Base-by-base conservation (phyloP, 2,888 invertebrate species). In the Pomacea canaliculata region DNA sequence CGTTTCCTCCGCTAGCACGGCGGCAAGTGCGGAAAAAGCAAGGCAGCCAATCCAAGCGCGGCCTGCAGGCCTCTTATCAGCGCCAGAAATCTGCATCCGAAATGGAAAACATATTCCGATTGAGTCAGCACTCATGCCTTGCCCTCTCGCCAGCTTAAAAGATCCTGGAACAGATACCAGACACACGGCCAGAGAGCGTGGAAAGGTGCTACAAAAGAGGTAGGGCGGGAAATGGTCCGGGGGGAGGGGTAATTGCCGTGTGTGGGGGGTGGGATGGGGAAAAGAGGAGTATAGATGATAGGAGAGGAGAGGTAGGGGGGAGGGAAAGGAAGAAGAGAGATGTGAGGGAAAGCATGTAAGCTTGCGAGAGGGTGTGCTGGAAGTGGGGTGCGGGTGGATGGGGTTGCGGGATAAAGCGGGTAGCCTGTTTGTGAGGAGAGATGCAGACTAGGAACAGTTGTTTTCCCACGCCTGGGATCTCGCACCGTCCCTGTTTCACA, bases 81-180 rank as follows among this genome's bases (percentile, higher is more conserved):
- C 46, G 48, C 13, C 68, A 62, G 49, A 23, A 18, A 72, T 76
- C 76, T 68, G 72, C 71, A 76, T 71, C 51, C 72, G 76, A 76
- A 76, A 76, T 76, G 76, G 69, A 76, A 76, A 76, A 76, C 76
- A 76, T 71, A 76, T 76, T 76, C 72, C 49, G 76, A 72, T 72
- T 72, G 76, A 71, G 76, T 68, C 72, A 72, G 72, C 72, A 46
- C 65, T 27, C 65, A n/a, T 23, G 60, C 27, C n/a, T 49, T 56
- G 16, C 48, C 23, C 70, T 49, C 70, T 23, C 60, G 48, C 46
- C 62, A 63, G 63, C 27, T 23, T 13, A 18, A 48, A 37, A 63
- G 71, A 71, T 63, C 63, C 19, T 7, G 63, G 62, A 63, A 63
- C 19, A 63, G 63, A 71, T 46, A 71, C 71, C 63, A 63, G 62